phyloP scores from a whole-genome alignment of 2,797 vertebrate species.

The Nannoperca obscura region DNA sequence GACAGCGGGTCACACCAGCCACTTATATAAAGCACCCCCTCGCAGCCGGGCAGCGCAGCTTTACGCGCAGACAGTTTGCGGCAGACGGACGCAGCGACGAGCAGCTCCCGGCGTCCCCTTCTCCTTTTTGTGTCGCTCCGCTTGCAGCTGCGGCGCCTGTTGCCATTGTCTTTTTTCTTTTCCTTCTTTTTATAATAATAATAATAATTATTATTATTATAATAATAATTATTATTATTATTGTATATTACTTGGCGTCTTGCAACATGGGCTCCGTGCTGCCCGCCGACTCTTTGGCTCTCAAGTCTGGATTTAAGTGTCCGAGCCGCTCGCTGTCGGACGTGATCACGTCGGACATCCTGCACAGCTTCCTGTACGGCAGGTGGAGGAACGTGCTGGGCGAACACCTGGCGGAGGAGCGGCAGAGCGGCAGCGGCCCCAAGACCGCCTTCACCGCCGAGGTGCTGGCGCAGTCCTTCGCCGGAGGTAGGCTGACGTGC shows the following conservation, averaged over 20 bases:
- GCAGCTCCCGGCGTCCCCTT: slow-evolving; percentile 38
- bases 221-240: no score
- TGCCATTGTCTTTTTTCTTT: neutral
- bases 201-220: no score
- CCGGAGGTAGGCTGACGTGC: slow-evolving; percentile 88
- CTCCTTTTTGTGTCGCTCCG: slow-evolving; percentile 1
- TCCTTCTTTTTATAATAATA: neutral
- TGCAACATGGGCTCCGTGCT: slow-evolving; percentile 94
- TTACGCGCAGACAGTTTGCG: slow-evolving; percentile 63
- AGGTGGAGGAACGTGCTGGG: slow-evolving; percentile 96
- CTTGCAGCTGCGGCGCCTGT: slow-evolving; percentile 23
- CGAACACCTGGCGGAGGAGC: slow-evolving; percentile 93
- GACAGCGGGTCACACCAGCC: slow-evolving; percentile 88
- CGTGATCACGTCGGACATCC: slow-evolving; percentile 98
- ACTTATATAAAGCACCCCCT: slow-evolving; percentile 88
- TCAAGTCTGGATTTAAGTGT: slow-evolving; percentile 93
- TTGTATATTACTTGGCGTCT: neutral
- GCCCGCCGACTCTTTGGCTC: slow-evolving; percentile 91
- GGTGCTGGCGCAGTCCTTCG: slow-evolving; percentile 96
- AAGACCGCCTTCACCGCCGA: slow-evolving; percentile 97
- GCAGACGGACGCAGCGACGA: slow-evolving; percentile 50
- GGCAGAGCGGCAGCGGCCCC: slow-evolving; percentile 85
- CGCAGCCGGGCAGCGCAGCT: slow-evolving; percentile 69
- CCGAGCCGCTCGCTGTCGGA: slow-evolving; percentile 92
- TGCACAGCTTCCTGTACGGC: slow-evolving; percentile 98